phyloP scores from a whole-genome alignment of 2,113 vertebrate genomes.

The Puffinus mauretanicus region DNA sequence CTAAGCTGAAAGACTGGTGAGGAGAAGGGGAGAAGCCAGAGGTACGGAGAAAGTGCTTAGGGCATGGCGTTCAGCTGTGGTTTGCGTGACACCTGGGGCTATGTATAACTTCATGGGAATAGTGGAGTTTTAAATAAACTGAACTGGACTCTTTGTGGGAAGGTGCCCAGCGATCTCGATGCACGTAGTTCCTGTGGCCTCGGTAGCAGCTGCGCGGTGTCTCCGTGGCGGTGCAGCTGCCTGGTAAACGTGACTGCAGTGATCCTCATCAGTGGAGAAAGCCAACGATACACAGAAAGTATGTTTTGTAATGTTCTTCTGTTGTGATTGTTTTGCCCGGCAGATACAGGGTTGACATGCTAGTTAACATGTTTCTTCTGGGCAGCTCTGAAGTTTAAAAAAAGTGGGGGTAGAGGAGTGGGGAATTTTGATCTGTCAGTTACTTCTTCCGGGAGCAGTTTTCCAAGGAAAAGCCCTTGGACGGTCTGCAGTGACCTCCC shows the following conservation, averaged over 20 bases:
- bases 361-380: background rate
- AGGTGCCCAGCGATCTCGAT: background rate
- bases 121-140: background rate
- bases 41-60: background rate
- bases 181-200: fast-evolving
- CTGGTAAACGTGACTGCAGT: fast-evolving
- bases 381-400: background rate
- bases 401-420: background rate
- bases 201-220: fast-evolving
- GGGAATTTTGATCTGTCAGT: background rate
- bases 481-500: background rate
- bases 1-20: background rate
- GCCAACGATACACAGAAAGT: fast-evolving
- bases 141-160: background rate
- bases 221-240: background rate
- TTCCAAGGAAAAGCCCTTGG: background rate
- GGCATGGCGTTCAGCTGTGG: background rate
- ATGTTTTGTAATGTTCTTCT: background rate
- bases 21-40: background rate
- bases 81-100: background rate
- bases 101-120: fast-evolving
- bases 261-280: background rate
- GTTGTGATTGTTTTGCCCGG: background rate
- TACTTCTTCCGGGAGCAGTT: background rate
- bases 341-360: background rate